Evolutionary conservation across 2,797 vertebrate genomes (phyloP), one percentile per base, ranked within the genome.

Genomic region (Chelonia mydas): DNA sequence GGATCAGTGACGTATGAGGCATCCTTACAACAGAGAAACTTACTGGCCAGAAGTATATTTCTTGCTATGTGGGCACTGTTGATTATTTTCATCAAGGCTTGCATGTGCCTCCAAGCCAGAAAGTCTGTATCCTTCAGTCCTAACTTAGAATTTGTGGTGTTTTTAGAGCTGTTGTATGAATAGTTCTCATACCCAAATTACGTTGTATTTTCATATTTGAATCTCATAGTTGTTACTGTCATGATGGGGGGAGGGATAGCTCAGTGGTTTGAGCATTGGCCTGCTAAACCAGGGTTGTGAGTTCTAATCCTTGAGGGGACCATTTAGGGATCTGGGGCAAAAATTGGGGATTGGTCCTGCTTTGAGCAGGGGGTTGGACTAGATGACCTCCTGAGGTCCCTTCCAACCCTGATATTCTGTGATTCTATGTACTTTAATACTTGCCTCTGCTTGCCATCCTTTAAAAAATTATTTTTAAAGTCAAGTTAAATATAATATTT

Each of bases 221-320:
- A 84, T 94, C 96, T 96, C 92, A 92, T 86, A 10, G 16, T 68
- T 68, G 61, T 68, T 68, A 33, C 61, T 37, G 61, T 37, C 17
- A 5, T 68, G 33, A 88, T 83, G 41, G 41, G 41, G 41, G 41
- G 41, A 41, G 41, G 41, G 41, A 41, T 41, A 41, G 41, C 41
- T 41, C 41, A 41, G 41, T 41, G 41, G 41, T 41, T 41, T 41
- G 41, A 41, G 41, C 41, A 41, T 41, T 41, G 41, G 41, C 41
- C 41, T 41, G 5, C 41, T 41, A 41, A 41, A 5, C 41, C 41
- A 41, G 41, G 41, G 41, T 41, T 41, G 41, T 41, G 41, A 41
- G 41, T 41, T 41, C 41, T 41, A 41, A 41, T 41, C 41, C 41
- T 41, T 41, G 41, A 41, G 41, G 41, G 41, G 41, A 41, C 41